Evolutionary conservation across 2,113 vertebrate genomes (phyloP), one percentile per base, ranked within the genome.

Genomic region (Empidonax alnorum): DNA sequence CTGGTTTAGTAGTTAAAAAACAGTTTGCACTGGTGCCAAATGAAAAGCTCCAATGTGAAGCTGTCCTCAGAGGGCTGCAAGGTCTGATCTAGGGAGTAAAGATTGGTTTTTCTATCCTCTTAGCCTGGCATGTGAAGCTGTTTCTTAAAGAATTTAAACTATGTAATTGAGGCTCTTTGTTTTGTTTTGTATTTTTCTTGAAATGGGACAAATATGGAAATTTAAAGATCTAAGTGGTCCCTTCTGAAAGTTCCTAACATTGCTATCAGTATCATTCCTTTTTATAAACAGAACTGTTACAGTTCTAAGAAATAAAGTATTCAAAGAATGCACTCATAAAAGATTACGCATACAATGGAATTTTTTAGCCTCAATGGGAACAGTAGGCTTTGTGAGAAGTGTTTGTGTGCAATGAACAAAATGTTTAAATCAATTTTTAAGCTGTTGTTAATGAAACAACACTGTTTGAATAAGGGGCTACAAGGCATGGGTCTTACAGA

Each of bases 181-280:
- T 96, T 95, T 96, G 88, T 95, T 96, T 96, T 89, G 41, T 84
- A 96, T 98, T 96, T 90, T 97, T 97, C 96, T 90, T 90, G 74
- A 96, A 98, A 97, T 91, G 65, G 97, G 97, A 98, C 98, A 97
- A 98, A 98, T 98, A 98, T 98, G 98, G 98, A 98, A 98, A 98
- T 98, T 94, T 94, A 95, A 96, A 97, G 96, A 97, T 98, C 92
- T 94, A 94, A 95, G 95, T 97, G 96, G 97, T 96, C 96, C 96
- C 90, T 84, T 97, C 96, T 97, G 97, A 98, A 98, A 98, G 98
- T 98, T 97, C 98, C 97, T 98, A 96, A 97, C 97, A 98, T 98
- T 98, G 96, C 96, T 98, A 95, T 96, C 97, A 97, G 90, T 97
- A 97, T 97, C 89, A 97, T 98, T 98, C 96, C 96, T 97, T 98